These are phyloP conservation scores for Metalampra italica DNA, from an alignment of 2,888 invertebrate genomes.

Conservation along the genomic window DNA sequence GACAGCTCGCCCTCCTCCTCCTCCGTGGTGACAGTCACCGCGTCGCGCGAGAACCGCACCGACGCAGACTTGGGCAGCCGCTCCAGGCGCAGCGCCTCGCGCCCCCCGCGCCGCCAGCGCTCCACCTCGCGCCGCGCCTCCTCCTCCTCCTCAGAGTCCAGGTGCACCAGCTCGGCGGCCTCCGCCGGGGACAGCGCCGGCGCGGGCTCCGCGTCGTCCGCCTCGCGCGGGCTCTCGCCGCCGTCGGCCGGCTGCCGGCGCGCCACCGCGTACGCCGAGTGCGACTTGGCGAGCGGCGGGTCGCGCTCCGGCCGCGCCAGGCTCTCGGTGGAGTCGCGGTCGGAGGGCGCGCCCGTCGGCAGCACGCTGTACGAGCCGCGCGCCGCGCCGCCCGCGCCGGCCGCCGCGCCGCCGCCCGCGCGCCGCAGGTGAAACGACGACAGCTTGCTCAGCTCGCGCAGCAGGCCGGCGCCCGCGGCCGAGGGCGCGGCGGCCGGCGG, in stretches of 20 bases:
- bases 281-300: constrained; percentile 73
- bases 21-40: constrained; percentile 67
- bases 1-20: constrained; percentile 80
- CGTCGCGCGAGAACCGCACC: constrained; percentile 74
- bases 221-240: constrained; percentile 80
- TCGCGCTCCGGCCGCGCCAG: constrained; percentile 48
- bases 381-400: constrained; percentile 72
- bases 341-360: constrained; percentile 47
- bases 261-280: constrained; percentile 70
- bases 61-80: constrained; percentile 79
- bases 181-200: constrained; percentile 83
- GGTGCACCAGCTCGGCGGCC: constrained; percentile 82
- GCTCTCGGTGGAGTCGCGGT: constrained; percentile 83
- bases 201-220: constrained; percentile 80
- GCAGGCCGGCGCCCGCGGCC: constrained; percentile 54
- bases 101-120: constrained; percentile 73
- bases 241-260: constrained; percentile 34
- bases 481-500: constrained; percentile 24
- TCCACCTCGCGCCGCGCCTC: constrained; percentile 41
- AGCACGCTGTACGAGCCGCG: constrained; percentile 86
- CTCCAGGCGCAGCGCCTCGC: constrained; percentile 61
- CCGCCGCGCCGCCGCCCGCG: constrained; percentile 39
- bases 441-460: constrained; percentile 84
- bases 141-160: constrained; percentile 83
- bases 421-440: constrained; percentile 84